phyloP scores from a whole-genome alignment of 2,888 invertebrate genomes.

The Heliconius ismenius region DNA sequence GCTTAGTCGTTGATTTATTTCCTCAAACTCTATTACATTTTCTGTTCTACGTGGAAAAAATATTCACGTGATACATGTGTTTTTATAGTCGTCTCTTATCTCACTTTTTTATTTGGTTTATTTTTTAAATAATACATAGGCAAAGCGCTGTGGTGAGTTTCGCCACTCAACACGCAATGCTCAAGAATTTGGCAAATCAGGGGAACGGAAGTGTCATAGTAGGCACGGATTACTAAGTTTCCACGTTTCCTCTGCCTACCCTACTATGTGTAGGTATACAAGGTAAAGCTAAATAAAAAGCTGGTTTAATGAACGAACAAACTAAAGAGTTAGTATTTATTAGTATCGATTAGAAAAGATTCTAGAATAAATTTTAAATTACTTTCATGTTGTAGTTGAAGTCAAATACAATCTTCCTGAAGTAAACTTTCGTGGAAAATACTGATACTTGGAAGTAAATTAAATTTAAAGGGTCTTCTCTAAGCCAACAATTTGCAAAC shows the following conservation, averaged over 20 bases:
- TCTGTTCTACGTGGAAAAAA: neutral
- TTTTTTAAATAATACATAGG: no score
- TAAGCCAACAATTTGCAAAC: conserved; percentile 5
- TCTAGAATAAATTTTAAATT: neutral
- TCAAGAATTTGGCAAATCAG: no score
- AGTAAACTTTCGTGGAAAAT: conserved; percentile 3
- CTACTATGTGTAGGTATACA: no score
- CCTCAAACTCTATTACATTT: conserved; percentile 13
- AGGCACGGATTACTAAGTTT: no score
- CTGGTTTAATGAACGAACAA: no score
- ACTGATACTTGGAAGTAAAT: conserved; percentile 19
- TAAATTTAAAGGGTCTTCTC: conserved; percentile 21
- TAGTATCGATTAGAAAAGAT: no score
- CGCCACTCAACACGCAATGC: no score
- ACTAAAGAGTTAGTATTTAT: no score
- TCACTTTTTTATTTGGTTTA: neutral
- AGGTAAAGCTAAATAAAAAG: no score
- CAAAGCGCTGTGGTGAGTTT: no score
- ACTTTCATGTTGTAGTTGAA: neutral
- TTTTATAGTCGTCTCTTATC: neutral
- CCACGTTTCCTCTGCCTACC: no score
- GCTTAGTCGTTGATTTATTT: conserved; percentile 21
- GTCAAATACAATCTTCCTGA: conserved; percentile 21
- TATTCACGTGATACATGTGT: neutral
- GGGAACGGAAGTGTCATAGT: no score